Base-by-base conservation (phyloP, 2,888 invertebrate genomes). In the Lepidochrysops patricia region DNA sequence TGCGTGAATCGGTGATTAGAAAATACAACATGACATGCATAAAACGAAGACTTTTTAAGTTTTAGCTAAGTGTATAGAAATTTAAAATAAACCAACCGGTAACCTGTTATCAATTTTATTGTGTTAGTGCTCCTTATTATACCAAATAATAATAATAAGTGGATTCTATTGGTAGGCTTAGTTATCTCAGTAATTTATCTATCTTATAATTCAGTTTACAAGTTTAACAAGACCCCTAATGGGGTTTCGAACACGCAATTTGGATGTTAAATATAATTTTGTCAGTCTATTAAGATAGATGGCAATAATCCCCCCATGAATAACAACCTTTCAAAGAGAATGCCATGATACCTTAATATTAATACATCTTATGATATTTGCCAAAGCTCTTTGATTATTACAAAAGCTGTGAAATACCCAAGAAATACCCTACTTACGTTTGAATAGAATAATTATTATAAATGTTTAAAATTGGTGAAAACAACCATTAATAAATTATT, bases 171-270 rank as follows among this genome's bases (percentile, higher is more conserved):
- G 12, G 7, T 43, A 6, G 12, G 9, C 19, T 1, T 23, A 43
- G 12, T 43, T 23, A 58, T 49, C 29, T 29, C 43, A 13, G 49
- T 50, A 50, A 58, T 26, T 58, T 58, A 58, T 52, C 50, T 59
- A 52, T 59, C 50, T 32, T 26, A 52, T 59, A 59, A 59, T 50
- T 35, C 25, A 35, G 57, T 50, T 57, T 48, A 48, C 48, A 34
- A 49, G 49, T 57, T 49, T 57, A 60, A 56, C 32, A 34, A 60
- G 43, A 32, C 34, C 57, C 57, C 35, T 61, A 61, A 58, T 60
- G 57, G 61, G 49, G 58, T 63, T 52, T 35, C 50, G 57, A 60
- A 58, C 61, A 58, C 56, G 43, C 57, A 63, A 52, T 61, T 60
- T 61, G 34, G 52, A 27, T 50, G 50, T 29, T 58, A 61, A 57